Conservation (phyloP, 2,888 invertebrate genomes). For the Eudemis profundana region DNA sequence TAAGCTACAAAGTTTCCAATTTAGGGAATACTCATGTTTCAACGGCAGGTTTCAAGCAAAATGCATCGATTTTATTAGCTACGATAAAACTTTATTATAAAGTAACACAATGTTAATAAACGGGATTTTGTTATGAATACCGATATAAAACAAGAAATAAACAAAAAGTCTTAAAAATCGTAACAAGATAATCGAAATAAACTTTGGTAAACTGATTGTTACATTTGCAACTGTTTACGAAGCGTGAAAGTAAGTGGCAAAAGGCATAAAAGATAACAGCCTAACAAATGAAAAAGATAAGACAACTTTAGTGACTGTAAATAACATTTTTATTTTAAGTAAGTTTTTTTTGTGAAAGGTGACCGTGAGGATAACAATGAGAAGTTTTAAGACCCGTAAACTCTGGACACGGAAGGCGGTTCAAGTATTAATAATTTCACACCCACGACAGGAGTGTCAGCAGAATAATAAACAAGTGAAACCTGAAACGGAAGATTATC, state of each 20-base stretch:
- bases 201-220: slow-evolving; percentile 38
- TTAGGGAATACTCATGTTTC: slow-evolving; percentile 35
- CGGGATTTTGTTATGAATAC: slow-evolving; percentile 21
- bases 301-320: slow-evolving; percentile 29
- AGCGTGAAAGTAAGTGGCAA: slow-evolving; percentile 43
- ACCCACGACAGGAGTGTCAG: slow-evolving; percentile 42
- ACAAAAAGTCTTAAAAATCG: slow-evolving; percentile 22
- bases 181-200: slow-evolving; percentile 34
- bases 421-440: slow-evolving; percentile 42
- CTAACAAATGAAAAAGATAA: slow-evolving; percentile 34
- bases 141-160: slow-evolving; percentile 20
- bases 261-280: slow-evolving; percentile 41
- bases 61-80: slow-evolving; percentile 27
- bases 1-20: slow-evolving; percentile 35
- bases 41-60: slow-evolving; percentile 31
- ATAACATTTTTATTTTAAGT: slow-evolving; percentile 21
- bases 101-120: slow-evolving; percentile 24
- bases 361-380: slow-evolving; percentile 40
- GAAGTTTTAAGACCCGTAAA: slow-evolving; percentile 46
- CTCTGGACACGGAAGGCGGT: slow-evolving; percentile 42
- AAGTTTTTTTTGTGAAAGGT: slow-evolving; percentile 44
- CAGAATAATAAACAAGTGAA: slow-evolving; percentile 43
- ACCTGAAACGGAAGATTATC: slow-evolving; percentile 30
- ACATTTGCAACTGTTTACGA: slow-evolving; percentile 41
- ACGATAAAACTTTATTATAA: slow-evolving; percentile 15